These are phyloP conservation scores for Drosophila yakuba DNA, from an alignment of 1,140 invertebrate species.

Conservation along the genomic window DNA sequence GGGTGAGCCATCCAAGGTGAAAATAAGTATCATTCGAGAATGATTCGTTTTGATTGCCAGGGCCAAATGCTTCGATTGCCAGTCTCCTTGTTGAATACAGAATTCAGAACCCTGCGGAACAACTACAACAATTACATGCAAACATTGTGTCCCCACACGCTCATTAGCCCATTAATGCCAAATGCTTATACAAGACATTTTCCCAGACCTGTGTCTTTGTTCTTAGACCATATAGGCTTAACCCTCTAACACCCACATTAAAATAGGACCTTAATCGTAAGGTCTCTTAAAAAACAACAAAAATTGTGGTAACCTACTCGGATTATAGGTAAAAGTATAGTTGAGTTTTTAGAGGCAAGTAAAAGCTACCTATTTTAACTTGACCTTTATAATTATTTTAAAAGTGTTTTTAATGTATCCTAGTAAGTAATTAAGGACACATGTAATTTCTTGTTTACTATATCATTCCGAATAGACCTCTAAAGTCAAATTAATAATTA, in stretches of 20 bases:
- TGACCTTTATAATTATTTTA: too few species aligned
- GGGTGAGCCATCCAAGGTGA: slow-evolving; percentile 51
- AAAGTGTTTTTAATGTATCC: too few species aligned
- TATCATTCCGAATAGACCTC: too few species aligned
- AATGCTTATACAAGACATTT: slow-evolving; percentile 15
- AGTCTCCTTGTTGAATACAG: slow-evolving; percentile 18
- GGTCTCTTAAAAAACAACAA: too few species aligned
- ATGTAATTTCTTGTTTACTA: too few species aligned
- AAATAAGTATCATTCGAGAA: slow-evolving; percentile 51
- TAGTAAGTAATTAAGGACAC: too few species aligned
- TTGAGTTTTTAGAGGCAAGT: too few species aligned
- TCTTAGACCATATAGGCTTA: slow-evolving; percentile 11
- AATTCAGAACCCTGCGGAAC: slow-evolving; percentile 12
- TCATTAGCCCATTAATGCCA: slow-evolving; percentile 41
- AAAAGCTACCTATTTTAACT: too few species aligned
- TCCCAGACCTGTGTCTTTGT: neutral
- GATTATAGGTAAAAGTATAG: too few species aligned
- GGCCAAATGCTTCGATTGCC: slow-evolving; percentile 56
- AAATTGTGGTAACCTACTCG: too few species aligned
- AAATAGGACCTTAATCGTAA: too few species aligned
- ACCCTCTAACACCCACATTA: neutral
- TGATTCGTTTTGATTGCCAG: slow-evolving; percentile 71
- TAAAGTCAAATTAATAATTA: too few species aligned
- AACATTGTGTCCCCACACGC: slow-evolving; percentile 36
- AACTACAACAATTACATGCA: slow-evolving; percentile 51